Conservation (phyloP, 2,113 vertebrate species). For the Lucifuga dentata region DNA sequence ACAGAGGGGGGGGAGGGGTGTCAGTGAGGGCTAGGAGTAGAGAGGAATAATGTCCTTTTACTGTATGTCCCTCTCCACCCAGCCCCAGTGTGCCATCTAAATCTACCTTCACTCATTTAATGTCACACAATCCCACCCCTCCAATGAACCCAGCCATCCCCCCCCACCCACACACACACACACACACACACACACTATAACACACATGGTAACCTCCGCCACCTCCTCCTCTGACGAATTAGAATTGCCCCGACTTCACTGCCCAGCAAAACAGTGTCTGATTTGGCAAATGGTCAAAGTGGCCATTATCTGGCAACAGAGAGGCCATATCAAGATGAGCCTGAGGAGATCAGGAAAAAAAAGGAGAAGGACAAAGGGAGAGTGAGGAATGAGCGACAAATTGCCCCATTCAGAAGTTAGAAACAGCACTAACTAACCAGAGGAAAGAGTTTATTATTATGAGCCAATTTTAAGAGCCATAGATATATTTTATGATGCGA, state of each 20-base stretch:
- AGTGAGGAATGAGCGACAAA: conserved; percentile 83
- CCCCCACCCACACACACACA: conserved; percentile 30
- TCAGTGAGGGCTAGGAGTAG: conserved; percentile 76
- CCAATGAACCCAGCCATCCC: conserved; percentile 70
- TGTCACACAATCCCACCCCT: conserved; percentile 68
- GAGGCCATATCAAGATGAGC: conserved; percentile 86
- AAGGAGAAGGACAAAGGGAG: conserved; percentile 62
- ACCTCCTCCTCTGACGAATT: conserved; percentile 86
- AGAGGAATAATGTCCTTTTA: conserved; percentile 91
- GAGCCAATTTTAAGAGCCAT: conserved; percentile 73
- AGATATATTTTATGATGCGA: conserved; percentile 4
- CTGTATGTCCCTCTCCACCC: conserved; percentile 83
- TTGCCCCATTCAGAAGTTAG: conserved; percentile 80
- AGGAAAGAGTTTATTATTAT: conserved; percentile 74
- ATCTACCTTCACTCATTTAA: conserved; percentile 72
- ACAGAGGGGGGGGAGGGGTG: conserved; percentile 52
- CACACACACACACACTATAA: conserved; percentile 29
- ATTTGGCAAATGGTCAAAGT: conserved; percentile 88
- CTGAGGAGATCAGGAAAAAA: conserved; percentile 74
- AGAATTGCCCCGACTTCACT: conserved; percentile 82
- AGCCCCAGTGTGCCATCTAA: conserved; percentile 56
- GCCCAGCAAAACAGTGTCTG: conserved; percentile 85
- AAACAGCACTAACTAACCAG: conserved; percentile 78
- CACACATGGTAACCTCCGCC: conserved; percentile 36
- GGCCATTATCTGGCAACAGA: conserved; percentile 88